Evolutionary conservation across 2,797 vertebrate genomes (phyloP).

Genomic region (Ceyx erithaca): DNA sequence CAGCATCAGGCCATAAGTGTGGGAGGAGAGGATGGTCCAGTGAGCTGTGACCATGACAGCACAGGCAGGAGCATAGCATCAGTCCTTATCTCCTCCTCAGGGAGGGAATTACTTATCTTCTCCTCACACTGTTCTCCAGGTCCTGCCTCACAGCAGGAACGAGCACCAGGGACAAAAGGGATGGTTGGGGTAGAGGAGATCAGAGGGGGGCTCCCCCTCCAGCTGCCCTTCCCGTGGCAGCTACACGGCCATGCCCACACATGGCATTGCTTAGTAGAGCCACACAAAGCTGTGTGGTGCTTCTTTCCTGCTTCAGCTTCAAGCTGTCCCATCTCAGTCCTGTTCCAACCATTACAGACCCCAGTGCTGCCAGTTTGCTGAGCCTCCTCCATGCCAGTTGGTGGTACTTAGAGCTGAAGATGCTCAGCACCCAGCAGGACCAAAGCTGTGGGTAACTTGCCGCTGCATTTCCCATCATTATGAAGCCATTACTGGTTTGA

Average conservation of each 20-base stretch:
- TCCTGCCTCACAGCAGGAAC: not conserved
- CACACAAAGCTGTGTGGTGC: accelerated
- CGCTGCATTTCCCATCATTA: not conserved
- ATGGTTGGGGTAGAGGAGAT: not conserved
- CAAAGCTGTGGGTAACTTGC: not conserved
- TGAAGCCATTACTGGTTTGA: not conserved
- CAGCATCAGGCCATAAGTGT: not conserved
- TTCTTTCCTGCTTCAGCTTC: not conserved
- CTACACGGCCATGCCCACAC: not conserved
- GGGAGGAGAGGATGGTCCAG: not conserved
- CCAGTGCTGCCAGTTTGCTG: not conserved
- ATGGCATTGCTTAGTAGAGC: not conserved
- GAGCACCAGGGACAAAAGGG: not conserved
- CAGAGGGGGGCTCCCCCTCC: not conserved
- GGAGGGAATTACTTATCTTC: not conserved
- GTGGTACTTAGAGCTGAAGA: not conserved
- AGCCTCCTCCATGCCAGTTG: not conserved
- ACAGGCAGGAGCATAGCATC: not conserved
- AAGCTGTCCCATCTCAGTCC: not conserved
- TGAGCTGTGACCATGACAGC: not conserved
- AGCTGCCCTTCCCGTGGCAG: not conserved
- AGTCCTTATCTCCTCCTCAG: not conserved
- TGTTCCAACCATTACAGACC: accelerated
- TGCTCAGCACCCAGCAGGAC: not conserved
- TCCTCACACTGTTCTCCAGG: not conserved